Evolutionary conservation across 1,140 invertebrate species (phyloP).

Genomic region (Aphidius gifuensis): DNA sequence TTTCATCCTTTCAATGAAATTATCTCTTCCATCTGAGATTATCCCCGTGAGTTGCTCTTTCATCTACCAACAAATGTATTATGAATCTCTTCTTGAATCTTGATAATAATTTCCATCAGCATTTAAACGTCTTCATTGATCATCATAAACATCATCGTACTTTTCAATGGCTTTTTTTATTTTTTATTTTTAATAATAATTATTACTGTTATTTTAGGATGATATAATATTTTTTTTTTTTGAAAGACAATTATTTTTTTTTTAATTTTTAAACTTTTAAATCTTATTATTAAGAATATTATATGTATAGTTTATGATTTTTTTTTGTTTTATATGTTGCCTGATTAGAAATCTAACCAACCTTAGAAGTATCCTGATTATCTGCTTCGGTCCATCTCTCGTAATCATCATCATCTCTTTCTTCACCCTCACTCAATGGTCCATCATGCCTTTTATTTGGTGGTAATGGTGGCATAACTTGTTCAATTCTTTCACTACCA

Average conservation of each 20-base stretch:
- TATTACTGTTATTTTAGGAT: background rate
- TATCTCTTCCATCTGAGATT: conserved; percentile 41
- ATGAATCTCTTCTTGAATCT: background rate
- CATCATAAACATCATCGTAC: background rate
- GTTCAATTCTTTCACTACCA: conserved; percentile 33
- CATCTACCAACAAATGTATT: conserved; percentile 7
- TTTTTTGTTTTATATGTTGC: conserved; percentile 14
- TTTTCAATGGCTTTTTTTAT: background rate
- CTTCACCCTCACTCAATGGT: conserved; percentile 69
- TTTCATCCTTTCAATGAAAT: conserved; percentile 51
- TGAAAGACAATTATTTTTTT: background rate
- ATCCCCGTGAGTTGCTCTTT: conserved; percentile 25
- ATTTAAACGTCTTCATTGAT: too few species aligned
- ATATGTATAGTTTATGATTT: too few species aligned
- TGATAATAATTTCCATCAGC: too few species aligned
- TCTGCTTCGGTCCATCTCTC: conserved; percentile 42
- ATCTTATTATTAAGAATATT: too few species aligned
- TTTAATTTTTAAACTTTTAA: too few species aligned
- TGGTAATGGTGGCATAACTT: conserved; percentile 5
- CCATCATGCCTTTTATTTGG: conserved; percentile 59
- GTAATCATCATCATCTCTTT: conserved; percentile 64
- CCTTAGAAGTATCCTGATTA: conserved; percentile 32
- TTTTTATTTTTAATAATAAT: too few species aligned
- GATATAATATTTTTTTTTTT: background rate
- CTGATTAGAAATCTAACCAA: conserved; percentile 37